Base-by-base conservation (phyloP, 2,797 vertebrate genomes). In the Catharus ustulatus region DNA sequence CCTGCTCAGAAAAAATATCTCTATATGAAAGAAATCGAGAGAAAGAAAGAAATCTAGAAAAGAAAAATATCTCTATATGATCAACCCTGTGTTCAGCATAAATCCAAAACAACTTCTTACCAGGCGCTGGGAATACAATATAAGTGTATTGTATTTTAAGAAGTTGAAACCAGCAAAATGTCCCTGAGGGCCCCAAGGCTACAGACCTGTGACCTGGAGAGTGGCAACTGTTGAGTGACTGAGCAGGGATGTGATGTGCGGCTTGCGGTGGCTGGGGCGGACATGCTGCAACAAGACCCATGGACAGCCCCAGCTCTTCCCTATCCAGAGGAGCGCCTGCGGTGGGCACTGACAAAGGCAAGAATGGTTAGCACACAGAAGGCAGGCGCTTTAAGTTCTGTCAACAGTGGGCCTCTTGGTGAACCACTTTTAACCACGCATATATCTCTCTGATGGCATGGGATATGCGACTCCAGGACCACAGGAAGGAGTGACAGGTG, bases 211-310 rank as follows among this genome's bases (percentile, higher is more conserved):
- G 5, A 3, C 11, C n/a, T 0, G 2, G 29, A 66, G 12, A 57
- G 52, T 4, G 0, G 1, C 8, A 5, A 9, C 40, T 67, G 18
- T 2, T 11, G 4, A 34, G 52, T 6, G 45, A 30, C 30, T 4
- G 29, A 55, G 11, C 0, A 0, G 55, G 24, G 1, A 1, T 0
- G 1, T 6, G 61, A 19, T 1, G 0, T 2, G 1, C 2, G 15
- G 32, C 61, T 55, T 30, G 57, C 0, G 0, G 23, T 38, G 46
- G 49, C 79, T 30, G n/a, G 34, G 36, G 9, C 29, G 26, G 36
- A 13, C 2, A 5, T 2, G 5, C 11, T 67, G 27, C 59, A 51
- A 30, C 1, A 8, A 83, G 27, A 69, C 21, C 17, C 29, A 6
- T 2, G 43, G 59, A 32, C 38, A 86, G 13, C 19, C 12, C 36